These are phyloP conservation scores for Pseudorectes ferrugineus DNA, from an alignment of 2,113 vertebrate genomes.

Conservation along the genomic window DNA sequence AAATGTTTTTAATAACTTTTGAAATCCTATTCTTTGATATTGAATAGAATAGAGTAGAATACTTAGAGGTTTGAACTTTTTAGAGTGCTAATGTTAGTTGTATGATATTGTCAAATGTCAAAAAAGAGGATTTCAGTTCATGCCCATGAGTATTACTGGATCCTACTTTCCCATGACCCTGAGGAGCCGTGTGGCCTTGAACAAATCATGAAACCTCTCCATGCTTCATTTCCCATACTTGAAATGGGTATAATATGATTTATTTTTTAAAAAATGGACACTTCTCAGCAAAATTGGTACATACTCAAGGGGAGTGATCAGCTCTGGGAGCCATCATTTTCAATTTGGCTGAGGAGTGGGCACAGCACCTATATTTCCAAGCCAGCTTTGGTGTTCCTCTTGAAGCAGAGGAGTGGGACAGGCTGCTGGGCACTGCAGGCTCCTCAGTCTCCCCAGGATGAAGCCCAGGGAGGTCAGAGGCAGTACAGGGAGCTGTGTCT, in stretches of 20 bases:
- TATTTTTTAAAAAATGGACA: fast-evolving
- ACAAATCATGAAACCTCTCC: not conserved
- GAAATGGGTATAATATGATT: not conserved
- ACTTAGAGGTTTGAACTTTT: not conserved
- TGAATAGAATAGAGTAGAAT: no score
- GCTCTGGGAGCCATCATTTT: not conserved
- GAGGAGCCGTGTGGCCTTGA: not conserved
- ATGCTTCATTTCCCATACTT: not conserved
- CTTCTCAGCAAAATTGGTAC: not conserved
- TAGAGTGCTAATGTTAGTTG: not conserved
- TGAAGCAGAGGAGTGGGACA: not conserved
- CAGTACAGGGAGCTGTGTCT: fast-evolving
- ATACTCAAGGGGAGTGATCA: not conserved
- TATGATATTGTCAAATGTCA: not conserved
- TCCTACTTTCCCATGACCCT: not conserved
- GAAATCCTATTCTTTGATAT: not conserved
- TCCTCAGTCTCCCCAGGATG: fast-evolving
- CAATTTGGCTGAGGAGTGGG: not conserved
- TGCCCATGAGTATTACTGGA: not conserved
- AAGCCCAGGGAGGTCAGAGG: not conserved
- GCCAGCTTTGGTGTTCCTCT: not conserved
- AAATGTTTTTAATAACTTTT: not conserved
- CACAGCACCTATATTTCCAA: not conserved
- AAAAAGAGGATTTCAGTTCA: not conserved
- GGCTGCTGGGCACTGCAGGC: not conserved